Conservation (phyloP, 2,797 vertebrate genomes). For the Urocyon cinereoargenteus region DNA sequence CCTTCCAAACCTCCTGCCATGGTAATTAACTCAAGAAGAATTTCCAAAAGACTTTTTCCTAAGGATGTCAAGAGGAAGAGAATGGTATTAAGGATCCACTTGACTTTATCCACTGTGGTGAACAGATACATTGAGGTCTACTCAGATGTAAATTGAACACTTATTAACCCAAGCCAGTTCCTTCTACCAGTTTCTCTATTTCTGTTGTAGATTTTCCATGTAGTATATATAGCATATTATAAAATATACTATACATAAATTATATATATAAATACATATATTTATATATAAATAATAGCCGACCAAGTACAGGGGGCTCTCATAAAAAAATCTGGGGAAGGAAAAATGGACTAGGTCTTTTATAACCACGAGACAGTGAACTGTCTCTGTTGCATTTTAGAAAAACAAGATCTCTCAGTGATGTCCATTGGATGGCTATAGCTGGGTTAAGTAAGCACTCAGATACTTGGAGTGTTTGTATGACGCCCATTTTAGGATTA, state of each 20-base stretch:
- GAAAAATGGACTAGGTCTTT: not conserved
- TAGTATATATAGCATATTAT: not conserved
- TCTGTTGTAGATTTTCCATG: not conserved
- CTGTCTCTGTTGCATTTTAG: not conserved
- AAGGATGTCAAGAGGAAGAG: not conserved
- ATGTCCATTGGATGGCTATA: not conserved
- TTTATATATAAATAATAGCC: not conserved
- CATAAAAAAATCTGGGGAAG: not conserved
- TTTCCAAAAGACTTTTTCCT: conserved; percentile 20
- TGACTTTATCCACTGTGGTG: not conserved
- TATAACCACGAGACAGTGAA: not conserved
- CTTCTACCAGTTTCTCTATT: conserved; percentile 18
- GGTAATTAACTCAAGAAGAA: conserved; percentile 22
- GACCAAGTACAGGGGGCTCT: not conserved
- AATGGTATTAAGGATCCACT: not conserved
- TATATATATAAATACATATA: not conserved
- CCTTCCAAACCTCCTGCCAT: not conserved
- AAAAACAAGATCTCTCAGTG: not conserved
- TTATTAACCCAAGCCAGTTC: not conserved
- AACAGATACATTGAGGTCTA: not conserved
- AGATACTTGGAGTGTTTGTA: not conserved
- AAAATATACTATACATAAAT: not conserved
- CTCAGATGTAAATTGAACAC: not conserved
- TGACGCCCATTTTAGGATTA: not conserved
- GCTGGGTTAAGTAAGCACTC: not conserved